Conservation (phyloP, 2,888 invertebrate species). For the Nomada goodeniana region DNA sequence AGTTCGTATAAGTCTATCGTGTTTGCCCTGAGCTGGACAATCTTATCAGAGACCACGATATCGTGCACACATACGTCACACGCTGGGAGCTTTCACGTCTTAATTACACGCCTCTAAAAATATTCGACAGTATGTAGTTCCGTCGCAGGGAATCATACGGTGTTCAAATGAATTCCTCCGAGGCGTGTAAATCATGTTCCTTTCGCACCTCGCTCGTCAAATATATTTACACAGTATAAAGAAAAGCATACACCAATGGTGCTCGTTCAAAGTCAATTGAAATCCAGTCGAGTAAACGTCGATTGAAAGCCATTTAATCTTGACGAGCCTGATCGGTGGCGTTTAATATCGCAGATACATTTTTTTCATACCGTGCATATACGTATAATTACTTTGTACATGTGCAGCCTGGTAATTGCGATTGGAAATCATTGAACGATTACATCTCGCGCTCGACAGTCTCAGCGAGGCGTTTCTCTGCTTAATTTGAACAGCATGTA, state of each 20-base stretch:
- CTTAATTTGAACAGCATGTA: background rate
- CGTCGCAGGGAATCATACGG: background rate
- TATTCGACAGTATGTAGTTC: too few relatives aligned
- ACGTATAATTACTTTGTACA: constrained; percentile 3
- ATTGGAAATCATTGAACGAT: constrained; percentile 1
- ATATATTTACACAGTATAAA: too few relatives aligned
- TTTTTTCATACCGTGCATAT: background rate
- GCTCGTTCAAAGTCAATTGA: constrained; percentile 26
- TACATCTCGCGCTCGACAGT: background rate
- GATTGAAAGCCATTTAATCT: constrained; percentile 32
- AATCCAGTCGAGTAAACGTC: constrained; percentile 10
- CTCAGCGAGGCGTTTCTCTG: background rate
- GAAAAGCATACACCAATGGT: background rate
- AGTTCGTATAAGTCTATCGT: background rate
- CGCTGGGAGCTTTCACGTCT: background rate
- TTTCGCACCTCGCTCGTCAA: background rate
- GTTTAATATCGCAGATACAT: constrained; percentile 25
- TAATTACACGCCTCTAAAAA: constrained; percentile 1
- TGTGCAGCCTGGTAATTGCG: background rate
- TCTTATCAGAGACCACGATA: constrained; percentile 14
- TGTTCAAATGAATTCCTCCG: background rate
- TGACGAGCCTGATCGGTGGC: constrained; percentile 27
- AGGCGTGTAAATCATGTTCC: background rate
- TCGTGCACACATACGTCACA: background rate
- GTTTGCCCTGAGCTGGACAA: constrained; percentile 1